Conservation (phyloP, 2,888 invertebrate species). For the Strigamia transsilvanica region DNA sequence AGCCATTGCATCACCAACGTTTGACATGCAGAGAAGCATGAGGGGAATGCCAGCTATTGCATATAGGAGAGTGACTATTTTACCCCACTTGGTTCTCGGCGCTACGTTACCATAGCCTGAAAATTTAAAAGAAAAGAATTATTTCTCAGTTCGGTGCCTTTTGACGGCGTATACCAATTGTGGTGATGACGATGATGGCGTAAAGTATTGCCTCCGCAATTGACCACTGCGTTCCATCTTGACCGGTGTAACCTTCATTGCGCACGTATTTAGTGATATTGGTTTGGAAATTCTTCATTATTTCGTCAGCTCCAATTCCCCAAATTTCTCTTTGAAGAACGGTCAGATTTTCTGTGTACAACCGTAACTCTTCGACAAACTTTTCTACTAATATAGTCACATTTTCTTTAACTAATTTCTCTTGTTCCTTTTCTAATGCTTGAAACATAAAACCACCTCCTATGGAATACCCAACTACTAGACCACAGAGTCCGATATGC, state of each 20-base stretch:
- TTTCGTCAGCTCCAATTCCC: conserved; percentile 74
- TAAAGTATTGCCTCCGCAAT: conserved; percentile 84
- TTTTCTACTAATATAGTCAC: conserved; percentile 74
- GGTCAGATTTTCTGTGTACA: conserved; percentile 74
- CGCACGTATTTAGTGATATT: conserved; percentile 83
- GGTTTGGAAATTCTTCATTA: conserved; percentile 72
- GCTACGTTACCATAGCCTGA: conserved; percentile 94
- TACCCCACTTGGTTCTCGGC: conserved; percentile 91
- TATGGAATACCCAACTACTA: conserved; percentile 89
- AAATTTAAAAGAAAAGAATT: conserved; percentile 57
- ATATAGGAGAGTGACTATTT: conserved; percentile 94
- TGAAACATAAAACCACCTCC: conserved; percentile 87
- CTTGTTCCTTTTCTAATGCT: conserved; percentile 77
- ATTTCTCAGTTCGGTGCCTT: background rate
- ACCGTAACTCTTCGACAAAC: conserved; percentile 81
- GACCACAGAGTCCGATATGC: conserved; percentile 84
- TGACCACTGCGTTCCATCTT: conserved; percentile 70
- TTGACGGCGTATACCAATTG: conserved; percentile 76
- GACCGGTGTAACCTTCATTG: conserved; percentile 89
- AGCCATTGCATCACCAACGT: conserved; percentile 93
- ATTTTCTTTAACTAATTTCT: conserved; percentile 79
- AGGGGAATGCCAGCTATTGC: conserved; percentile 92
- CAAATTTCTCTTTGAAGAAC: conserved; percentile 80
- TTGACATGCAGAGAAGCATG: conserved; percentile 92
- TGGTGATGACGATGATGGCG: conserved; percentile 95